phyloP scores from a whole-genome alignment of 1,140 invertebrate genomes.

The Apocrypta bakeri region DNA sequence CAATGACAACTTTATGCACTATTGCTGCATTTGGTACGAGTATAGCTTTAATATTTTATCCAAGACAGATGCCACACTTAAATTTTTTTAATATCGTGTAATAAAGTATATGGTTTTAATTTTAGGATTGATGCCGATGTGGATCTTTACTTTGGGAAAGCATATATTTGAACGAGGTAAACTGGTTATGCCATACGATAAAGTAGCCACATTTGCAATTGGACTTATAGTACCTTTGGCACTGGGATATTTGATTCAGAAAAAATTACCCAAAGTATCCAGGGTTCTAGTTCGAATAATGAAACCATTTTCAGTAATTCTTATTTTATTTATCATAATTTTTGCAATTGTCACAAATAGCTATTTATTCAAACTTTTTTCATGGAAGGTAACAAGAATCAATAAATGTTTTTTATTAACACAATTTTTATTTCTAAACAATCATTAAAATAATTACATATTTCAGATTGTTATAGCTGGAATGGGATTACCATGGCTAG shows the following conservation, averaged over 20 bases:
- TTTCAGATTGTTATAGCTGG: slow-evolving; percentile 87
- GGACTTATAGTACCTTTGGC: slow-evolving; percentile 88
- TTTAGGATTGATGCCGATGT: slow-evolving; percentile 94
- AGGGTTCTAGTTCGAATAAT: slow-evolving; percentile 85
- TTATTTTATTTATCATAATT: slow-evolving; percentile 92
- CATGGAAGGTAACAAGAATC: slow-evolving; percentile 86
- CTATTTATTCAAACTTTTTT: slow-evolving; percentile 93
- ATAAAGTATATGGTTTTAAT: slow-evolving; percentile 53
- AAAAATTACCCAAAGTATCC: slow-evolving; percentile 79
- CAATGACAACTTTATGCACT: slow-evolving; percentile 94
- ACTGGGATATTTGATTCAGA: slow-evolving; percentile 86
- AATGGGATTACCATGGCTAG: slow-evolving; percentile 89
- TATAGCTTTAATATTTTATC: not conserved
- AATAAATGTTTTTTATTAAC: slow-evolving; percentile 30
- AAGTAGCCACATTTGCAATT: slow-evolving; percentile 84
- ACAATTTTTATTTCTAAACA: slow-evolving; percentile 20
- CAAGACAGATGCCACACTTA: slow-evolving; percentile 13
- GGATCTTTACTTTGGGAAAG: slow-evolving; percentile 94
- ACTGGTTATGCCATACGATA: slow-evolving; percentile 86
- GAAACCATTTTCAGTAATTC: slow-evolving; percentile 88
- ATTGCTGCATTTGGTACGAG: slow-evolving; percentile 85
- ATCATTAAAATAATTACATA: slow-evolving; percentile 54
- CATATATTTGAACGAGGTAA: slow-evolving; percentile 83
- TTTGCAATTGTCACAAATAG: slow-evolving; percentile 94
- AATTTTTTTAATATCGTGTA: slow-evolving; percentile 31